Percentiles rank a stretch among this genome's conserved stretches.
Conservation (phyloP, 2,797 vertebrate species). For the Pelobates cultripes region DNA sequence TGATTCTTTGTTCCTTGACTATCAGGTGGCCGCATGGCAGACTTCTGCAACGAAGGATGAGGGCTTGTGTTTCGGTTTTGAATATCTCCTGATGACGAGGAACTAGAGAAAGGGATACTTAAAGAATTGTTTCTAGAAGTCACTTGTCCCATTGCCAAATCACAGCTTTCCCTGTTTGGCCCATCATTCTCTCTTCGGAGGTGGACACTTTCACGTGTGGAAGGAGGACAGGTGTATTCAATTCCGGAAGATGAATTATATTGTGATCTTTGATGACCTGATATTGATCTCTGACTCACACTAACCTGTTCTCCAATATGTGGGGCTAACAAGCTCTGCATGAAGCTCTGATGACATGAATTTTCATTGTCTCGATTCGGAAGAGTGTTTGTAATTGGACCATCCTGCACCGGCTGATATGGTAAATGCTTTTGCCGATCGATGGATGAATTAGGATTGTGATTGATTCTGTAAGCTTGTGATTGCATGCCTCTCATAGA, state of each 20-base stretch:
- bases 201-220: conserved; percentile 73
- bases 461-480: conserved; percentile 86
- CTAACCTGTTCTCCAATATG: conserved; percentile 88
- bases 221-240: conserved; percentile 88
- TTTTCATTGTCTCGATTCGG: conserved; percentile 84
- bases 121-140: conserved; percentile 75
- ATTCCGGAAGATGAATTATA: conserved; percentile 89
- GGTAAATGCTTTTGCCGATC: conserved; percentile 86
- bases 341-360: conserved; percentile 91
- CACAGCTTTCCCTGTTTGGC: conserved; percentile 77
- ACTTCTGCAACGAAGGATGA: conserved; percentile 87
- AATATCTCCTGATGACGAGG: conserved; percentile 82
- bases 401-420: conserved; percentile 84
- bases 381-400: conserved; percentile 78
- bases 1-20: conserved; percentile 89
- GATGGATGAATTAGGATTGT: conserved; percentile 73
- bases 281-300: conserved; percentile 74
- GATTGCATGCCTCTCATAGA: conserved; percentile 85
- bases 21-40: conserved; percentile 82
- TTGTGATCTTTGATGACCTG: conserved; percentile 85
- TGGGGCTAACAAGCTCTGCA: conserved; percentile 93
- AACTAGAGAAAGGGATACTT: conserved; percentile 77
- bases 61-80: conserved; percentile 92
- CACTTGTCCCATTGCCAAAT: conserved; percentile 74
- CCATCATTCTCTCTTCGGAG: conserved; percentile 74